Evolutionary conservation across 2,797 vertebrate genomes (phyloP).

Genomic region (Cryptoblepharus egeriae): DNA sequence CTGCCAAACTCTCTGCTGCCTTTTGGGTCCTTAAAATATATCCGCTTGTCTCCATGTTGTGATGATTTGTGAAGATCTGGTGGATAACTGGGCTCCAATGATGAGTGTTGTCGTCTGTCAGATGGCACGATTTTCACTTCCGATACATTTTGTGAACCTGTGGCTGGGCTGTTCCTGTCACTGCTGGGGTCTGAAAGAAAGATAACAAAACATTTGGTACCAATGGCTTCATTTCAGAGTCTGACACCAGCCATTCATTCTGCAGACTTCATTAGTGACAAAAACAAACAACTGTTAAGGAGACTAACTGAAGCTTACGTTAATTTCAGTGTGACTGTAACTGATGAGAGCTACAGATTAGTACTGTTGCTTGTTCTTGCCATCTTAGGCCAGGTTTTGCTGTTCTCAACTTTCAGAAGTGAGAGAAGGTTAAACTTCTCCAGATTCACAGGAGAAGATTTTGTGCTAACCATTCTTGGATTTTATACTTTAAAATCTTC

Average conservation of each 20-base stretch:
- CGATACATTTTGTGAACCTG: constrained; percentile 94
- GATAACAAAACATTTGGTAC: constrained; percentile 75
- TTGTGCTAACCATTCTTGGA: constrained; percentile 26
- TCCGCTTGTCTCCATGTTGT: constrained; percentile 88
- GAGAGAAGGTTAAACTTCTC: constrained; percentile 53
- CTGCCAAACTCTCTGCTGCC: constrained; percentile 84
- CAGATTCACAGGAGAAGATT: constrained; percentile 51
- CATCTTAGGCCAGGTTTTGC: constrained; percentile 56
- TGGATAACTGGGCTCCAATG: constrained; percentile 88
- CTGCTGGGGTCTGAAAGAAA: constrained; percentile 90
- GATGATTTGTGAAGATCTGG: constrained; percentile 91
- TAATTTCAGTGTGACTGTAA: constrained; percentile 64
- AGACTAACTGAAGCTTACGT: constrained; percentile 72
- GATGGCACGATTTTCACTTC: constrained; percentile 86
- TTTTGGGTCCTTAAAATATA: constrained; percentile 81
- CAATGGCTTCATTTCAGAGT: constrained; percentile 41
- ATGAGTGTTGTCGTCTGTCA: constrained; percentile 84
- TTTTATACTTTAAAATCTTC: background rate
- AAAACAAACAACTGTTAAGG: constrained; percentile 77
- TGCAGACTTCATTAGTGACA: constrained; percentile 77
- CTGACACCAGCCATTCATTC: constrained; percentile 67
- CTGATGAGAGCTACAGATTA: constrained; percentile 65
- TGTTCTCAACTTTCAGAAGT: constrained; percentile 38
- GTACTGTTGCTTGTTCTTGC: constrained; percentile 57
- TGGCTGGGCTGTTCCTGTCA: constrained; percentile 86